Evolutionary conservation across 2,888 invertebrate species (phyloP), one percentile per base, ranked within the genome.

Genomic region (Desoria tigrina): DNA sequence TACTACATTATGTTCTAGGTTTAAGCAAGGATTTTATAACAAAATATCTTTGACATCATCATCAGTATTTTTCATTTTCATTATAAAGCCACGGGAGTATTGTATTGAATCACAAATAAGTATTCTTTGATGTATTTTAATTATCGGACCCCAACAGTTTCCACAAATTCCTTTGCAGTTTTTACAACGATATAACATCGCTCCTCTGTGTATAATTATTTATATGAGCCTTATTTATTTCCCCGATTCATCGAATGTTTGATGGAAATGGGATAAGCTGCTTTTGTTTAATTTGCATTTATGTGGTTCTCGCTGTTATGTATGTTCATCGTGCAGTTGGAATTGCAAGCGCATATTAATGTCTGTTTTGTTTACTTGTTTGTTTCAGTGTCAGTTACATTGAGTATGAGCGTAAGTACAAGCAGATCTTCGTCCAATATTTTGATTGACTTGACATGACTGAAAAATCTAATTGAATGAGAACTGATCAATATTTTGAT

Each of bases 361-460:
- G 64, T 68, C 56, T 61, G 62, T 65, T 58, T 65, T 65, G 65
- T 66, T 68, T 68, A 65, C 58, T 68, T 68, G 67, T 68, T 65
- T 68, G 65, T 68, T 68, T 68, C 68, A 68, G 68, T 68, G 68
- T 68, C 65, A 67, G 63, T 68, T 23, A 55, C 45, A 55, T 55
- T 55, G 55, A 55, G 45, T 55, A 51, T 32, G 37, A 26, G 23
- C 55, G n/a, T 18, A n/a, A n/a, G n/a, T n/a, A 21, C n/a, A 39
- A 39, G 18, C 54, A 54, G 27, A 14, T 28, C 28, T 57, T 57
- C 39, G 56, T 57, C 56, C 56, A 57, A 16, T 57, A 57, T 57
- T 54, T 57, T 57, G 56, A 57, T 57, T 57, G 56, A 37, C 56
- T 57, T 57, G 56, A 57, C 18, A 55, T 32, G 55, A 55, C 55